Conservation (phyloP, 2,113 vertebrate species). For the Semnornis frantzii region DNA sequence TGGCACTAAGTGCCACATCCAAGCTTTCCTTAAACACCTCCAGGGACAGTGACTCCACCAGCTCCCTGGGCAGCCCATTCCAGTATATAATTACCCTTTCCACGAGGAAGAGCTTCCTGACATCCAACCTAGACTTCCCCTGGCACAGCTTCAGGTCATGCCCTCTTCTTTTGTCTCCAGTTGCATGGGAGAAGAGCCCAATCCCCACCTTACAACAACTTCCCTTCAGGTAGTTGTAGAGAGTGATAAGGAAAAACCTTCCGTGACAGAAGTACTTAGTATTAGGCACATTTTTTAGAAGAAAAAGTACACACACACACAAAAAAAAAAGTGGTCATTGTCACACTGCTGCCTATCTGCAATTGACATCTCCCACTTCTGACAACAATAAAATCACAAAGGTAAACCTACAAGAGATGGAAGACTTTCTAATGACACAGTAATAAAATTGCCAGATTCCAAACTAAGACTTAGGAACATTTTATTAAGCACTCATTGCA, state of each 20-base stretch:
- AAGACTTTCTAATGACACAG: not conserved
- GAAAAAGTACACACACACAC: not conserved
- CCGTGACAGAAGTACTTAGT: not conserved
- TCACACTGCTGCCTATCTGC: not conserved
- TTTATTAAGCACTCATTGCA: not conserved
- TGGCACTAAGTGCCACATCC: too few species aligned
- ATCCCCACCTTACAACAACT: too few species aligned
- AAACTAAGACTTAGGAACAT: not conserved
- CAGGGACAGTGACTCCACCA: too few species aligned
- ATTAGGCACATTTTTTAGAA: not conserved
- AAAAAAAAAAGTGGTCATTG: not conserved
- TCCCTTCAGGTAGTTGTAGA: too few species aligned
- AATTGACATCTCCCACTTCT: not conserved
- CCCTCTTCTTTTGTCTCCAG: too few species aligned
- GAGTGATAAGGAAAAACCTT: not conserved
- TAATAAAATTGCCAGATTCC: not conserved
- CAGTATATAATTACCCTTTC: too few species aligned
- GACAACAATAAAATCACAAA: not conserved
- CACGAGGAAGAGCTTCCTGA: too few species aligned
- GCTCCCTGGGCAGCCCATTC: too few species aligned
- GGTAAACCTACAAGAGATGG: not conserved
- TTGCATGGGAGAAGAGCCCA: too few species aligned
- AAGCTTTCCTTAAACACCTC: too few species aligned
- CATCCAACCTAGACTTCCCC: too few species aligned
- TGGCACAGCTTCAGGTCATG: too few species aligned